These are phyloP conservation scores for Ostrea denselamellosa DNA, from an alignment of 1,140 invertebrate genomes.

Conservation along the genomic window DNA sequence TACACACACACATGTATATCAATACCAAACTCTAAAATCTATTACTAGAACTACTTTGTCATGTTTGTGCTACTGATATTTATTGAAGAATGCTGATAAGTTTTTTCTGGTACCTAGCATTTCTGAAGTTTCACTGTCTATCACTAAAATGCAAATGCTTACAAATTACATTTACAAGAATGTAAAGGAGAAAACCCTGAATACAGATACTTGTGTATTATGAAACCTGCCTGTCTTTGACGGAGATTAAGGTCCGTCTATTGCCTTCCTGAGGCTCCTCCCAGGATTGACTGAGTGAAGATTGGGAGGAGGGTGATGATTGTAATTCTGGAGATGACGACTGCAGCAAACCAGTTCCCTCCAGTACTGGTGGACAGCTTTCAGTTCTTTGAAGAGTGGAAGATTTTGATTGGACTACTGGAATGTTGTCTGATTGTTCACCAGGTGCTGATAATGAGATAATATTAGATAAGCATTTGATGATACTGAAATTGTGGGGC, in stretches of 20 bases:
- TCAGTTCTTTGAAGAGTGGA: constrained; percentile 8
- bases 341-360: constrained; percentile 1
- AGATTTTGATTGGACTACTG: constrained; percentile 8
- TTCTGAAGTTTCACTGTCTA: no score
- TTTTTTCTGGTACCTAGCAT: no score
- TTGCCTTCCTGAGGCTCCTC: constrained; percentile 29
- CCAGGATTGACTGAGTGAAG: constrained; percentile 42
- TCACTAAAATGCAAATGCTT: no score
- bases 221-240: constrained; percentile 46
- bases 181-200: no score
- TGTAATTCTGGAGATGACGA: background rate
- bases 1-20: no score
- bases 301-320: constrained; percentile 26
- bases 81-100: no score
- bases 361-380: background rate
- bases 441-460: background rate
- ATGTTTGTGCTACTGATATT: no score
- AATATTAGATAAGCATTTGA: background rate
- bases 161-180: no score
- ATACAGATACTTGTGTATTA: no score
- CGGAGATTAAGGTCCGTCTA: constrained; percentile 43
- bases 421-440: constrained; percentile 3
- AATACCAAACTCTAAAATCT: no score
- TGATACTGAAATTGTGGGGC: background rate
- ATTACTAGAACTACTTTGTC: no score